These are phyloP conservation scores for Fragum whitleyi DNA, from an alignment of 2,888 invertebrate species.

Conservation along the genomic window DNA sequence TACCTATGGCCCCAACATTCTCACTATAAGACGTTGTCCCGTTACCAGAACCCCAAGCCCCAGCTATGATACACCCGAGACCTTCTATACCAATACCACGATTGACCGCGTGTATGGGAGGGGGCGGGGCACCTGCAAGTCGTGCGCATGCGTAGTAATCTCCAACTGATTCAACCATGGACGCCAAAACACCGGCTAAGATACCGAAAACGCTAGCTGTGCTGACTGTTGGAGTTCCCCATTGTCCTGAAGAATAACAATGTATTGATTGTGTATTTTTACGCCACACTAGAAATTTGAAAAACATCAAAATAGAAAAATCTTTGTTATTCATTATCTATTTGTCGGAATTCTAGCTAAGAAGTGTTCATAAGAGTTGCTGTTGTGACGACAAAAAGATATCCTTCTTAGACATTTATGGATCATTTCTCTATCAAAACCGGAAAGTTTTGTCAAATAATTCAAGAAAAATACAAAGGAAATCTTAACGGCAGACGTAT, in stretches of 20 bases:
- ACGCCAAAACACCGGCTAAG: constrained; percentile 81
- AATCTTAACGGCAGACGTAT: neutral
- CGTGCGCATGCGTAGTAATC: constrained; percentile 45
- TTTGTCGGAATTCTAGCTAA: no score
- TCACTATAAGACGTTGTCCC: constrained; percentile 96
- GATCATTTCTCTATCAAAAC: no score
- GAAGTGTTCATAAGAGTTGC: no score
- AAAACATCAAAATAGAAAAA: neutral
- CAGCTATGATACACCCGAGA: constrained; percentile 93
- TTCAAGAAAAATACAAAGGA: no score
- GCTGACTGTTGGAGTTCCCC: constrained; percentile 82
- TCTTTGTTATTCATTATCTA: no score
- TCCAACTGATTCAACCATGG: constrained; percentile 67
- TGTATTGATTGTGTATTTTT: neutral
- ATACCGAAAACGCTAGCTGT: constrained; percentile 80
- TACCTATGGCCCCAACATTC: constrained; percentile 95
- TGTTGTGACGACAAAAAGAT: no score
- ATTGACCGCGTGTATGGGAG: constrained; percentile 94
- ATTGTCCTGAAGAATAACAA: constrained; percentile 75
- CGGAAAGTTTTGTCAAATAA: no score
- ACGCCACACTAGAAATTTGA: neutral
- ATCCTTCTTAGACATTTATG: no score
- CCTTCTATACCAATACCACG: constrained; percentile 93
- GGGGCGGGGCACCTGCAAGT: constrained; percentile 90
- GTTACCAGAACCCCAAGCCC: constrained; percentile 94